Evolutionary conservation across 2,113 vertebrate genomes (phyloP), one percentile per base, ranked within the genome.

Genomic region (Corythornis cristatus): DNA sequence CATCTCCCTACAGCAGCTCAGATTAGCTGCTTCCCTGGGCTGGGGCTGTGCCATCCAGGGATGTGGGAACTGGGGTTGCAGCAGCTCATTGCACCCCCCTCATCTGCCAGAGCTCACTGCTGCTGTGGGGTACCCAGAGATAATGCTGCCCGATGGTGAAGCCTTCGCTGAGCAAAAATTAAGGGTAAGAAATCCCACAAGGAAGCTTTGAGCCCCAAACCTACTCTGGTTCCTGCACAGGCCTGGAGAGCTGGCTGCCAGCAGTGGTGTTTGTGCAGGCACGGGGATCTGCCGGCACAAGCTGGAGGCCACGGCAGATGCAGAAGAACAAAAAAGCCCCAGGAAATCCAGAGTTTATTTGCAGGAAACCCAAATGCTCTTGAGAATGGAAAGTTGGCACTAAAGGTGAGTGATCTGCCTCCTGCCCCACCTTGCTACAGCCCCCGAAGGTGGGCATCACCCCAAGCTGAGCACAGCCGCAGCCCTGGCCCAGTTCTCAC

Each of bases 291-390:
- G 86, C 82, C 67, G 60, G 77, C 45, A 40, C 87, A 67, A 45
- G 83, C 86, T 72, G 83, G 21, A 62, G 83, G 86, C 57, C 62
- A 66, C 1, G 22, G 68, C 25, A 72, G 53, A 46, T 76, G 42
- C n/a, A 76, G 83, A 76, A 76, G 79, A 71, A 62, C 46, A 40
- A 86, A 89, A 80, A 80, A 78, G 70, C 73, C 78, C 58, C 77
- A 90, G 83, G 90, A 92, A 92, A 92, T 75, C 83, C 78, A 62
- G 46, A 83, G 78, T 43, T 87, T 71, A 71, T 61, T 74, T 87
- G 46, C 73, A 80, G 87, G 78, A 84, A 90, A 53, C 46, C 37
- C 67, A 76, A 78, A 66, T 31, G 17, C 25, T 72, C 71, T 35
- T 61, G 76, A 76, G 74, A 74, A 61, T 5, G 67, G 73, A 79